Conservation (phyloP, 2,113 vertebrate genomes). For the Neodon shergylaensis region DNA sequence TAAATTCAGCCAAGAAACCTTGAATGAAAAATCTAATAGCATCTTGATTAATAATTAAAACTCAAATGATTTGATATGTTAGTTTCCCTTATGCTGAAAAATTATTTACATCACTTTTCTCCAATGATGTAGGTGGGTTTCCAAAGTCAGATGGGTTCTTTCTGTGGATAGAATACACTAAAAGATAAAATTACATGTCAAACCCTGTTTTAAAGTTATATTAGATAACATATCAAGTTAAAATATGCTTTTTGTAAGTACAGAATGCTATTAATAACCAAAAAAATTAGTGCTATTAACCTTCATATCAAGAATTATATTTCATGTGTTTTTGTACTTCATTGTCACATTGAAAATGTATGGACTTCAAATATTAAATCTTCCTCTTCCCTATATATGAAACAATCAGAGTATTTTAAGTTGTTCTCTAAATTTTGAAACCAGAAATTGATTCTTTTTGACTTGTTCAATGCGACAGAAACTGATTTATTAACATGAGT, state of each 20-base stretch:
- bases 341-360: too few relatives aligned
- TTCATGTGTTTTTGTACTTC: too few relatives aligned
- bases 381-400: too few relatives aligned
- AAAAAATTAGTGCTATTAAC: background rate
- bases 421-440: too few relatives aligned
- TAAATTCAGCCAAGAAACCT: slow-evolving; percentile 23
- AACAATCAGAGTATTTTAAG: too few relatives aligned
- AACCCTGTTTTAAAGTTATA: background rate
- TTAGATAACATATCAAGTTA: background rate
- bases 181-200: background rate
- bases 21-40: background rate
- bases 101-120: slow-evolving; percentile 32
- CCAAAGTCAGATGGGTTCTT: background rate
- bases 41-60: slow-evolving; percentile 38
- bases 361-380: too few relatives aligned
- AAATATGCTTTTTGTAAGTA: background rate
- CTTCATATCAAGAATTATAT: background rate
- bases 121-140: background rate
- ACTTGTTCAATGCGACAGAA: too few relatives aligned
- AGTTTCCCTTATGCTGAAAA: slow-evolving; percentile 4
- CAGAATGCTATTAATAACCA: background rate
- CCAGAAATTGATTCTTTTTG: too few relatives aligned
- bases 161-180: background rate
- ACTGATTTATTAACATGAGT: too few relatives aligned
- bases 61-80: slow-evolving; percentile 39